phyloP scores from a whole-genome alignment of 2,888 invertebrate genomes.

The Nomada ferruginata region DNA sequence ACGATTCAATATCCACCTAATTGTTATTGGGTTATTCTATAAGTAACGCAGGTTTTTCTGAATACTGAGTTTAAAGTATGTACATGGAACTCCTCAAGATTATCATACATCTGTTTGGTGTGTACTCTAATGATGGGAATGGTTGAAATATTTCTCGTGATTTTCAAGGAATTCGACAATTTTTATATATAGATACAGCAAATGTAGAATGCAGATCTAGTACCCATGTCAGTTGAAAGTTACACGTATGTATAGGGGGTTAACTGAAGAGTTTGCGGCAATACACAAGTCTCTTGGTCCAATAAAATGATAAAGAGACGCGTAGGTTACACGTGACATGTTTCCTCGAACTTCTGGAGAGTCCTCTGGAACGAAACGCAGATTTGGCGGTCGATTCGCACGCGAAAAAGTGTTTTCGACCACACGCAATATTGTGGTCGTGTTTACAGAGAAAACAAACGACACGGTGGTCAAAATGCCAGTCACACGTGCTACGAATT shows the following conservation, averaged over 20 bases:
- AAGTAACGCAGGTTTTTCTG: no score
- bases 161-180: no score
- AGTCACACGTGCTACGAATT: slow-evolving; percentile 58
- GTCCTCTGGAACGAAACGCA: slow-evolving; percentile 25
- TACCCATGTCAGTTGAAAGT: not conserved
- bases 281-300: not conserved
- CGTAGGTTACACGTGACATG: slow-evolving; percentile 35
- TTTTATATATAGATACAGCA: no score
- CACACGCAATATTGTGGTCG: slow-evolving; percentile 62
- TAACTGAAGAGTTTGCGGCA: slow-evolving; percentile 6
- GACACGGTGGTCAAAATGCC: slow-evolving; percentile 50
- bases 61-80: no score
- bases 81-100: no score
- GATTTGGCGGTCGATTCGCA: slow-evolving; percentile 41
- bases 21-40: no score
- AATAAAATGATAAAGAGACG: slow-evolving; percentile 32
- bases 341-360: slow-evolving; percentile 46
- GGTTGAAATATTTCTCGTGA: no score
- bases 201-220: no score
- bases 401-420: slow-evolving; percentile 61
- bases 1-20: no score
- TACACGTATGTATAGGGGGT: not conserved
- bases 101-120: no score
- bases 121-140: no score
- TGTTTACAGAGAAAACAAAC: slow-evolving; percentile 68